Percentiles rank a stretch among this genome's conserved stretches.
Conservation (phyloP, 2,888 invertebrate species). For the Orthosia gothica region DNA sequence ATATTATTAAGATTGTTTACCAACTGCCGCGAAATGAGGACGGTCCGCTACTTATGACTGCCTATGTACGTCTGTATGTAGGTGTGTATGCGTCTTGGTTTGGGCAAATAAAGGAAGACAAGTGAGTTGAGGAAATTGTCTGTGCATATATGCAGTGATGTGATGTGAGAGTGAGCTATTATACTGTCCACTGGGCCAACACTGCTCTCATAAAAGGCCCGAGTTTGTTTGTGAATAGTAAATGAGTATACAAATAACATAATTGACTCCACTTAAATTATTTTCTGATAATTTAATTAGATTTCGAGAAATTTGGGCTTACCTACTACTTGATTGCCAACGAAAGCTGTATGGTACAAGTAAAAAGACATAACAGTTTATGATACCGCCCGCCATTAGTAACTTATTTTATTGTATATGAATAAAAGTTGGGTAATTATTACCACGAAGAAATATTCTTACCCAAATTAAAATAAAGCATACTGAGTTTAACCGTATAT, state of each 20-base stretch:
- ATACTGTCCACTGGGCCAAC: no score
- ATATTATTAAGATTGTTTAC: slow-evolving; percentile 62
- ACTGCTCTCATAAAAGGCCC: background rate
- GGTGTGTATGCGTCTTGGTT: no score
- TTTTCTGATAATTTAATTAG: slow-evolving; percentile 54
- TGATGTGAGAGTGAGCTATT: no score
- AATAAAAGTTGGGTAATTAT: no score
- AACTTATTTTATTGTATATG: background rate
- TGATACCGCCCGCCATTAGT: background rate
- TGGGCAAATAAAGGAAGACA: background rate
- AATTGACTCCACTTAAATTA: slow-evolving; percentile 32
- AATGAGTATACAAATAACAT: slow-evolving; percentile 34
- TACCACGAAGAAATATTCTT: no score
- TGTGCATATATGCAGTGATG: background rate
- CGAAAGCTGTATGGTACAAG: slow-evolving; percentile 18
- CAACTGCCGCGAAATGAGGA: slow-evolving; percentile 46
- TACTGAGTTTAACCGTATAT: no score
- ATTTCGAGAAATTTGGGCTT: slow-evolving; percentile 52
- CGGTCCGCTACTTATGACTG: background rate
- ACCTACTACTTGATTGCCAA: slow-evolving; percentile 45
- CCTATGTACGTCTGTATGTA: background rate
- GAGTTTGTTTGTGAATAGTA: background rate
- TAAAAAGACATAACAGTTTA: background rate
- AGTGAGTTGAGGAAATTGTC: slow-evolving; percentile 5
- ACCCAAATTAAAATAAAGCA: no score